Evolutionary conservation across 2,797 vertebrate species (phyloP).

Genomic region (Typhlichthys subterraneus): DNA sequence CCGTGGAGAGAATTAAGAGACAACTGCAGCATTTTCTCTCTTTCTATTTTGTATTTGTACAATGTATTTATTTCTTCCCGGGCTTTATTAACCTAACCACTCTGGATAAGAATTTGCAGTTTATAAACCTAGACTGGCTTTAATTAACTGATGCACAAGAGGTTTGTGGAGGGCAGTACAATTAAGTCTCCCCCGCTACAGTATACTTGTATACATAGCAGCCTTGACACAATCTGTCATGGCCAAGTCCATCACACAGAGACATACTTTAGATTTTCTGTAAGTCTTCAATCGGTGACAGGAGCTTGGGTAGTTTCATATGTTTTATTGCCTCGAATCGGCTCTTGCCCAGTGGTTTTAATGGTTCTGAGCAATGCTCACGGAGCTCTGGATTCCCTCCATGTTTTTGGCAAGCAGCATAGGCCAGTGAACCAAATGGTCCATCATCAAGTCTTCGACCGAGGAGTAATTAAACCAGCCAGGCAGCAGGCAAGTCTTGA

Average conservation of each 20-base stretch:
- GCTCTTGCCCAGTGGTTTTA: slow-evolving; percentile 64
- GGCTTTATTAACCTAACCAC: slow-evolving; percentile 4
- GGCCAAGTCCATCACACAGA: slow-evolving; percentile 6
- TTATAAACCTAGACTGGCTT: slow-evolving; percentile 31
- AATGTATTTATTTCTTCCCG: slow-evolving; percentile 9
- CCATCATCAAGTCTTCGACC: slow-evolving; percentile 40
- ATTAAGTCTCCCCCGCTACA: background rate
- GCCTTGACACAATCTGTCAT: background rate
- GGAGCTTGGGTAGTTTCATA: slow-evolving; percentile 59
- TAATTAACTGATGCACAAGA: slow-evolving; percentile 27
- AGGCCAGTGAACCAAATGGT: slow-evolving; percentile 50
- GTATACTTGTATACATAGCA: slow-evolving; percentile 1
- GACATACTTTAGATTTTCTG: slow-evolving; percentile 2
- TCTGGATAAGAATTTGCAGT: slow-evolving; percentile 14
- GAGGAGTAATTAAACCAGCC: slow-evolving; percentile 11
- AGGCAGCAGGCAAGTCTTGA: slow-evolving; percentile 16
- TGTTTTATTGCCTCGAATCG: slow-evolving; percentile 71
- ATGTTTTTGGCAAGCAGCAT: slow-evolving; percentile 40
- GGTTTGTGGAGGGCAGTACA: slow-evolving; percentile 19
- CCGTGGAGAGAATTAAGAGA: too few species aligned
- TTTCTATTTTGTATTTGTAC: too few species aligned
- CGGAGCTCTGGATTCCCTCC: slow-evolving; percentile 67
- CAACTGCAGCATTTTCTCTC: too few species aligned
- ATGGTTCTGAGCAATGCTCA: slow-evolving; percentile 65
- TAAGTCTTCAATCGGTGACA: slow-evolving; percentile 26